phyloP scores from a whole-genome alignment of 2,113 vertebrate genomes.

The Poecile atricapillus region DNA sequence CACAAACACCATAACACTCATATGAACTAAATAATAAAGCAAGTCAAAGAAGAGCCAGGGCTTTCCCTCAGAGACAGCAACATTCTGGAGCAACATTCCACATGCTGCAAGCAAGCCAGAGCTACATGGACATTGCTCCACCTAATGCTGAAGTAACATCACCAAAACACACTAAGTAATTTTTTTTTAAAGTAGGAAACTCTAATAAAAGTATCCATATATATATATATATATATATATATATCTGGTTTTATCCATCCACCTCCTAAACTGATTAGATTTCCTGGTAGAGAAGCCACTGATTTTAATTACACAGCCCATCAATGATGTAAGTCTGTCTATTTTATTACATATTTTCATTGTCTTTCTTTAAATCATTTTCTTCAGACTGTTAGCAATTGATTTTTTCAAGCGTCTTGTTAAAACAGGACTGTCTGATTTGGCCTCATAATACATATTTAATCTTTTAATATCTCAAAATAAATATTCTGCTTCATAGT shows the following conservation, averaged over 20 bases:
- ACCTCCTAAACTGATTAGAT: background rate
- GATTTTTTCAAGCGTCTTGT: background rate
- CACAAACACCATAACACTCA: background rate
- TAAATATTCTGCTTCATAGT: background rate
- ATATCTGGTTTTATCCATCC: background rate
- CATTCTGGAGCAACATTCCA: background rate
- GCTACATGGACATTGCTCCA: background rate
- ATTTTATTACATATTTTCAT: background rate
- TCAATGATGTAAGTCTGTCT: background rate
- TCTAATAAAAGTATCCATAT: background rate
- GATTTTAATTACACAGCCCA: background rate
- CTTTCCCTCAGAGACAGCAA: background rate
- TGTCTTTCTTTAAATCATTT: background rate
- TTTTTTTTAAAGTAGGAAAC: background rate
- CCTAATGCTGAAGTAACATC: background rate
- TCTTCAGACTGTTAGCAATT: background rate
- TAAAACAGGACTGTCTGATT: background rate
- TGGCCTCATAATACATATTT: slow-evolving; percentile 5
- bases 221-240: background rate
- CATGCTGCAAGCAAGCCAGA: background rate
- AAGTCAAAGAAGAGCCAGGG: background rate
- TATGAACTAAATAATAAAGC: background rate
- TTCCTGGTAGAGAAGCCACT: background rate
- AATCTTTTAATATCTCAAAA: background rate
- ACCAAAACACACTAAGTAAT: background rate